Percentiles rank a stretch among this genome's conserved stretches.
phyloP scores from a whole-genome alignment of 2,888 invertebrate genomes.

The Sthenelais limicola region DNA sequence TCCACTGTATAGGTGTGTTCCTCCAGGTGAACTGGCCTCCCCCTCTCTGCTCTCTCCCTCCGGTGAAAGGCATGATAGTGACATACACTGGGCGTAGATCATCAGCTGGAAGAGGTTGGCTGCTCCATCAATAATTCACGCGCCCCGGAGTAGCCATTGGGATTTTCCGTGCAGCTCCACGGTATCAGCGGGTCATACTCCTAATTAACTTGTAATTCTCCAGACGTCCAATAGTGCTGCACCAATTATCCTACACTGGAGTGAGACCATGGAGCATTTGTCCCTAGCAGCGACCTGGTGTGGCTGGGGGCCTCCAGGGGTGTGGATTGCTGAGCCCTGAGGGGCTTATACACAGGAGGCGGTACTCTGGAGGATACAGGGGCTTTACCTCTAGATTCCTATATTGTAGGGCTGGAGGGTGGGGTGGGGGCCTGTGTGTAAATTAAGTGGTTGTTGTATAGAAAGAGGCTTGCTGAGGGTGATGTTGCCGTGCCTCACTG shows the following conservation, averaged over 20 bases:
- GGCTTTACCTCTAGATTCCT: slow-evolving; percentile 27
- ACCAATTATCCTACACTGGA: background rate
- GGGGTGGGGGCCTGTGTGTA: slow-evolving; percentile 6
- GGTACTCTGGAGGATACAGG: slow-evolving; percentile 23
- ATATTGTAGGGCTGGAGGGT: background rate
- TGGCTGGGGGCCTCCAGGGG: background rate
- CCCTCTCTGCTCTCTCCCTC: background rate
- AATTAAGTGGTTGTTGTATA: background rate
- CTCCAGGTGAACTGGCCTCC: slow-evolving; percentile 5
- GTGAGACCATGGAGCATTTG: background rate
- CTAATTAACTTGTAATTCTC: slow-evolving; percentile 42
- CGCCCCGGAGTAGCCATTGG: background rate
- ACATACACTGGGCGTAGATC: background rate
- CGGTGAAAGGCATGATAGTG: background rate
- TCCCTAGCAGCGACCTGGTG: background rate
- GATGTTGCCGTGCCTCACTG: slow-evolving; percentile 3
- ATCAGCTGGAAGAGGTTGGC: slow-evolving; percentile 1
- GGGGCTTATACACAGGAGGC: slow-evolving; percentile 3
- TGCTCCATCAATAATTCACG: slow-evolving; percentile 6
- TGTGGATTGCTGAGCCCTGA: slow-evolving; percentile 15
- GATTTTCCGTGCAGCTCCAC: background rate
- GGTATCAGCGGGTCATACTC: slow-evolving; percentile 19
- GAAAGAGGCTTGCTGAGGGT: background rate
- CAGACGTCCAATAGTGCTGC: slow-evolving; percentile 3
- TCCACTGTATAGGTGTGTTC: background rate